Percentiles rank a stretch among this genome's conserved stretches.
These are phyloP conservation scores for Bovichtus variegatus DNA, from an alignment of 2,797 vertebrate species.

Conservation along the genomic window DNA sequence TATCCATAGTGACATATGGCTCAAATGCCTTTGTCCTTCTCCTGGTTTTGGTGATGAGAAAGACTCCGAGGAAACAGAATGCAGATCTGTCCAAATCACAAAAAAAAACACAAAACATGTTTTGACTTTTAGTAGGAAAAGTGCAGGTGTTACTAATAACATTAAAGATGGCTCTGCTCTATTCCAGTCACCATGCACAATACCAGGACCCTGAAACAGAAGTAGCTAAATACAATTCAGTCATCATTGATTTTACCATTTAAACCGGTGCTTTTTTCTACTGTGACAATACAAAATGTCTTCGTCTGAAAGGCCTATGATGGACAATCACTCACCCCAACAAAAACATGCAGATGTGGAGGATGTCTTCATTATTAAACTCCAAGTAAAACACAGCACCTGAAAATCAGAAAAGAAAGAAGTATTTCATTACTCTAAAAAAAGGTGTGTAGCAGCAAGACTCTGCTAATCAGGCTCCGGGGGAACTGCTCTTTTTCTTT, in stretches of 20 bases:
- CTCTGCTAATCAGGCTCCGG: neutral
- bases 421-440: neutral
- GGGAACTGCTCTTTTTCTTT: neutral
- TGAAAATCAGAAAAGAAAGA: conserved; percentile 69
- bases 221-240: neutral
- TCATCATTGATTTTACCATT: neutral
- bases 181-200: neutral
- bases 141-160: neutral
- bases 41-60: conserved; percentile 92
- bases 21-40: conserved; percentile 91
- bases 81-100: conserved; percentile 83
- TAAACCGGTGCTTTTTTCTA: neutral
- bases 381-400: conserved; percentile 95
- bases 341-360: conserved; percentile 95
- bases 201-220: neutral
- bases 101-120: too few species aligned
- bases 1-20: conserved; percentile 96
- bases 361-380: conserved; percentile 89
- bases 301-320: neutral
- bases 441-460: neutral
- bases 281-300: neutral
- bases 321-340: conserved; percentile 89
- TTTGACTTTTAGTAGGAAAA: neutral
- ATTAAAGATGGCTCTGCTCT: neutral
- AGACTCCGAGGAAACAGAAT: conserved; percentile 92